Evolutionary conservation across 1,140 invertebrate genomes (phyloP), one percentile per base, ranked within the genome.

Genomic region (Apis laboriosa): DNA sequence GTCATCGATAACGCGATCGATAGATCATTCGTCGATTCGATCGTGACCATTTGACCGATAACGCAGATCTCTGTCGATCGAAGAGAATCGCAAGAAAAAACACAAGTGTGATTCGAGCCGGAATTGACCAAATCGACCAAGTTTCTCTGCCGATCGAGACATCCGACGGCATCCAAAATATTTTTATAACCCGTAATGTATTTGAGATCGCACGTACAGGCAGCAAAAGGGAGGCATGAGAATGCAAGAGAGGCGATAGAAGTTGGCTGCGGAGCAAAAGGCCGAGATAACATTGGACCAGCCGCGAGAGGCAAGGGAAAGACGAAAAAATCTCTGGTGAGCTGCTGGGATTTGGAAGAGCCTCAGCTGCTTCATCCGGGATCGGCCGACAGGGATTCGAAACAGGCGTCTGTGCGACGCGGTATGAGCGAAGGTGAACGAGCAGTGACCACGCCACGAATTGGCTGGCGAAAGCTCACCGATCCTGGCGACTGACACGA

Each of bases 401-500:
- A 71, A 17, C 60, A 80, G 74, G 83, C 84, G 68, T 86, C 76
- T 85, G 78, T 91, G 79, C 85, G 86, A 70, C 91, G 90, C 89
- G 92, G 91, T 68, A 94, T 94, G 94, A 93, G 90, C 88, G 83
- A 92, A 83, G 90, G 90, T 90, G 92, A 91, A 91, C 90, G 91
- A 72, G 89, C 90, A 9, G 89, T 91, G 24, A 91, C 88, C 77
- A 94, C 91, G 86, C 92, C 92, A 84, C 90, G 90, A 88, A 92
- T 94, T 84, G 93, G 92, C 73, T 94, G 94, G 94, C 91, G 92
- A 80, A 94, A 94, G 88, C 92, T 94, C 53, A 91, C 93, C 68
- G 94, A 94, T 84, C 94, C 94, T 85, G 94, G 94, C 88, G 94
- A 94, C 93, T 94, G 93, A 94, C 94, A 94, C 91, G 90, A 90